A percentile compares a stretch with the other conserved stretches of the same genome.
Evolutionary conservation across 2,888 invertebrate species (phyloP).

Genomic region (Brachyptera risi): DNA sequence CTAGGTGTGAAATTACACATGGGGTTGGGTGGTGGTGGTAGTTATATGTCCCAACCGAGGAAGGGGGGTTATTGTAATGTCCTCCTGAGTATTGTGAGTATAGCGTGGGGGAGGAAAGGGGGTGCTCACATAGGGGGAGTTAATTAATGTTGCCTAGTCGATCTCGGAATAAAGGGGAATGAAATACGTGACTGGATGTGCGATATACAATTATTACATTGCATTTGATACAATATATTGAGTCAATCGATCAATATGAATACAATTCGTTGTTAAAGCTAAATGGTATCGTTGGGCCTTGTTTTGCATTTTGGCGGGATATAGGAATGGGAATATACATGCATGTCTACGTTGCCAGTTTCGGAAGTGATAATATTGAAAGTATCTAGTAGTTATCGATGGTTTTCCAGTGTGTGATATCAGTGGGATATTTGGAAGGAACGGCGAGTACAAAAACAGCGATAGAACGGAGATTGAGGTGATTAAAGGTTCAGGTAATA

Average conservation of each 20-base stretch:
- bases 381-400: too few species aligned
- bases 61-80: conserved; percentile 16
- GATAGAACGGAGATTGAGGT: too few species aligned
- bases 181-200: neutral
- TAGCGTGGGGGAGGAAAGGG: neutral
- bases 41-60: conserved; percentile 6
- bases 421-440: too few species aligned
- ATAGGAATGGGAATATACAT: too few species aligned
- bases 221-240: conserved; percentile 4
- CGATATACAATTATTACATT: conserved; percentile 9
- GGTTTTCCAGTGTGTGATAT: too few species aligned
- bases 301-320: too few species aligned
- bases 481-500: too few species aligned
- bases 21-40: conserved; percentile 14
- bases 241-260: neutral
- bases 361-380: too few species aligned
- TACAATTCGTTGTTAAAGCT: neutral
- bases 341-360: too few species aligned
- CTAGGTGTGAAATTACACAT: conserved; percentile 21
- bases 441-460: too few species aligned
- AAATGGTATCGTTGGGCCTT: too few species aligned
- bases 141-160: conserved; percentile 28
- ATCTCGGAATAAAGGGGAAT: conserved; percentile 21
- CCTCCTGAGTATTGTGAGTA: conserved; percentile 10
- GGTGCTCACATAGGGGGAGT: conserved; percentile 19